A percentile compares a stretch with the other conserved stretches of the same genome.
Evolutionary conservation across 2,888 invertebrate genomes (phyloP).

Genomic region (Drosophila neoperkinsi): DNA sequence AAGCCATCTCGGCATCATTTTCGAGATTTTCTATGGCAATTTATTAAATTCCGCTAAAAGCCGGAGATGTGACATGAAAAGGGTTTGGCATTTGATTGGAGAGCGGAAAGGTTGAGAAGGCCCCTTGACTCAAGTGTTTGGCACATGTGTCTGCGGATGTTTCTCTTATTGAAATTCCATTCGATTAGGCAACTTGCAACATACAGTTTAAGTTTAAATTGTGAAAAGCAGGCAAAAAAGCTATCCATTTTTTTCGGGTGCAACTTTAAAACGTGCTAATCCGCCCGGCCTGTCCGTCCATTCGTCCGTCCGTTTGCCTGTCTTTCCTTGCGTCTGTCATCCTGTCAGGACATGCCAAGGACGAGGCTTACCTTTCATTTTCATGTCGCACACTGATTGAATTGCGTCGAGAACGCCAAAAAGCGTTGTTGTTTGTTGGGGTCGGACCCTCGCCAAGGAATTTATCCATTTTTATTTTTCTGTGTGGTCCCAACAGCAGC

Average conservation of each 20-base stretch:
- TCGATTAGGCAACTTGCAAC: slow-evolving; percentile 22
- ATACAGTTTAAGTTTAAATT: slow-evolving; percentile 16
- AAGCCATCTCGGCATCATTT: slow-evolving; percentile 29
- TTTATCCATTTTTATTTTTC: slow-evolving; percentile 36
- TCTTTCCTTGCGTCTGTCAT: slow-evolving; percentile 12
- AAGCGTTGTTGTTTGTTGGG: slow-evolving; percentile 16
- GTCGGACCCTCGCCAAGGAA: slow-evolving; percentile 24
- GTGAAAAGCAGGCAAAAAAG: background rate
- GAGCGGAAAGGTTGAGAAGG: background rate
- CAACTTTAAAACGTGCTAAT: slow-evolving; percentile 38
- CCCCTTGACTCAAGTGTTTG: slow-evolving; percentile 32
- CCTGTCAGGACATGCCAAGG: slow-evolving; percentile 19
- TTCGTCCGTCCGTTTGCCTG: slow-evolving; percentile 7
- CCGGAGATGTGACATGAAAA: slow-evolving; percentile 59
- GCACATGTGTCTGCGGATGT: slow-evolving; percentile 23
- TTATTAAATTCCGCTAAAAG: slow-evolving; percentile 53
- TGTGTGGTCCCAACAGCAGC: slow-evolving; percentile 16
- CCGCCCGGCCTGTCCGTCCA: slow-evolving; percentile 9
- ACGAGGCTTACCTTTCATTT: slow-evolving; percentile 50
- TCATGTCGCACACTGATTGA: slow-evolving; percentile 51
- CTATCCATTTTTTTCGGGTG: background rate
- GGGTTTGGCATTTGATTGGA: slow-evolving; percentile 63
- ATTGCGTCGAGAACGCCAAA: slow-evolving; percentile 41
- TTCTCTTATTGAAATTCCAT: slow-evolving; percentile 54
- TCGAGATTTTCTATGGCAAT: slow-evolving; percentile 36